Percentiles rank a stretch among this genome's conserved stretches.
Conservation (phyloP, 2,888 invertebrate species). For the Macaria liturata region DNA sequence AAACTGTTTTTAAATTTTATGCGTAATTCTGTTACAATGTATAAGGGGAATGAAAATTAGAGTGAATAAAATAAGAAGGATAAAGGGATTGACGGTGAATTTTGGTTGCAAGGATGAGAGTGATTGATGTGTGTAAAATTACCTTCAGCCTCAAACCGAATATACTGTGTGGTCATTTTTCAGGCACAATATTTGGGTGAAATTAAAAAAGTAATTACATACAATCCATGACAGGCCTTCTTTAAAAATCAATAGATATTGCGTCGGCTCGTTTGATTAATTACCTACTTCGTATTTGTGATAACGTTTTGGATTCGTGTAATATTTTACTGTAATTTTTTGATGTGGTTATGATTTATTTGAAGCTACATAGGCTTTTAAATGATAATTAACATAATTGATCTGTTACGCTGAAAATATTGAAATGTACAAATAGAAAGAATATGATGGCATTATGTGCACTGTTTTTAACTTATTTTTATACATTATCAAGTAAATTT, state of each 20-base stretch:
- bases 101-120: constrained; percentile 69
- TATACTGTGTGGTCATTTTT: constrained; percentile 50
- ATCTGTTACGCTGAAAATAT: too few relatives aligned
- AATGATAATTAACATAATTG: too few relatives aligned
- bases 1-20: constrained; percentile 1
- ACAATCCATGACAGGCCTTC: constrained; percentile 32
- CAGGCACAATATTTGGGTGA: constrained; percentile 37
- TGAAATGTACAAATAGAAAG: too few relatives aligned
- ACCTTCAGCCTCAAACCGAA: constrained; percentile 59
- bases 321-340: too few relatives aligned
- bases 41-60: constrained; percentile 47
- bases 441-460: too few relatives aligned
- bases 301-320: neutral
- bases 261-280: constrained; percentile 11
- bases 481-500: too few relatives aligned
- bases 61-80: constrained; percentile 64
- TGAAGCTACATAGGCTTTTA: too few relatives aligned
- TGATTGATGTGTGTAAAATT: constrained; percentile 78
- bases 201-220: constrained; percentile 39
- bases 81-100: constrained; percentile 67
- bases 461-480: too few relatives aligned
- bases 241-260: constrained; percentile 19
- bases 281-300: neutral
- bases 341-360: too few relatives aligned
- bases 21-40: constrained; percentile 33